These are phyloP conservation scores for Triops cancriformis DNA, from an alignment of 1,140 invertebrate species.

Conservation along the genomic window DNA sequence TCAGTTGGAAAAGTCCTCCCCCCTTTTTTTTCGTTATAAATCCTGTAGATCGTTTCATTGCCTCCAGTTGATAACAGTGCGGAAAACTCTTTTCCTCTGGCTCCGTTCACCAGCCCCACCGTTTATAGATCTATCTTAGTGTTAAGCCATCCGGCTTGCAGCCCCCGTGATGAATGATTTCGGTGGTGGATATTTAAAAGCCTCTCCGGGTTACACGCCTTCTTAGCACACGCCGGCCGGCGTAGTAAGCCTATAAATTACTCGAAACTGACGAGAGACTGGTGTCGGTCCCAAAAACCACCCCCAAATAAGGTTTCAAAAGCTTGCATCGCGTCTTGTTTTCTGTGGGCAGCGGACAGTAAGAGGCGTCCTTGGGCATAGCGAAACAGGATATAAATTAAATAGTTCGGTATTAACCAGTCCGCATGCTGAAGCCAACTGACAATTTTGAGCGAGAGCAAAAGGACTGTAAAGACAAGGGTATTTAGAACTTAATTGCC, in stretches of 20 bases:
- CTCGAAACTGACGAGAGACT: neutral
- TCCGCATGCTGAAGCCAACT: neutral
- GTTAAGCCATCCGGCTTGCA: neutral
- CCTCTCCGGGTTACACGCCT: neutral
- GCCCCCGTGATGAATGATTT: neutral
- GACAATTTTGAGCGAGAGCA: neutral
- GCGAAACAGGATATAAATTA: neutral
- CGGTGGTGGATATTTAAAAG: neutral
- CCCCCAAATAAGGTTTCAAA: neutral
- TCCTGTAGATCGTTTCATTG: neutral
- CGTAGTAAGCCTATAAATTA: neutral
- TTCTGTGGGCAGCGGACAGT: neutral
- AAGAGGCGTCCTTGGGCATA: neutral
- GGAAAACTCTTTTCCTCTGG: neutral
- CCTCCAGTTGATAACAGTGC: neutral
- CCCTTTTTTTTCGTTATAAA: neutral
- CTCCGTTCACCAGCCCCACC: neutral
- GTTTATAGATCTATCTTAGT: conserved; percentile 7
- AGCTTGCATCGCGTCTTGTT: neutral
- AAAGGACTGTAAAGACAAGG: conserved; percentile 5
- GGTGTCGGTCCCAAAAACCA: neutral
- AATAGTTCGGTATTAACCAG: neutral
- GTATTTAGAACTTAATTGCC: conserved; percentile 11
- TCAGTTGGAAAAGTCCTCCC: neutral
- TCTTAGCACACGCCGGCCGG: neutral